phyloP scores from a whole-genome alignment of 2,797 vertebrate genomes.

The Gobio occitaniae region DNA sequence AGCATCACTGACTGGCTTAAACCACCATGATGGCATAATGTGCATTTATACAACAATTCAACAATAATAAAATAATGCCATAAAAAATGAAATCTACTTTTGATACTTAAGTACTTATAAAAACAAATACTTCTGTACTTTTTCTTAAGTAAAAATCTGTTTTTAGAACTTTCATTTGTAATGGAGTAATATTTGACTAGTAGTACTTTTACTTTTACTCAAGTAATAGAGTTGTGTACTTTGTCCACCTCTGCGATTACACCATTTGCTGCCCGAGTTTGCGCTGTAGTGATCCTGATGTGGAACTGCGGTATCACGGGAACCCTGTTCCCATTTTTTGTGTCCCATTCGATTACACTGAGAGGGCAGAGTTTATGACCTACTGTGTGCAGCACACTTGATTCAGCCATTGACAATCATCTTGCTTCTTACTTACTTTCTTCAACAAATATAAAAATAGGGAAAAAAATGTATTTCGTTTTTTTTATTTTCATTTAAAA shows the following conservation, averaged over 20 bases:
- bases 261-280: background rate
- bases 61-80: too few species aligned
- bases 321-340: background rate
- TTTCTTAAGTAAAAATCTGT: too few species aligned
- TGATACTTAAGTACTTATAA: too few species aligned
- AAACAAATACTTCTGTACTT: too few species aligned
- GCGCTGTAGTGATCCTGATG: background rate
- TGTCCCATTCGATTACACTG: background rate
- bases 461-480: too few species aligned
- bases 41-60: too few species aligned
- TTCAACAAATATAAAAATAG: background rate
- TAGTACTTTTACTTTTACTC: too few species aligned
- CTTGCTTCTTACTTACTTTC: background rate
- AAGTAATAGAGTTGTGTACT: too few species aligned
- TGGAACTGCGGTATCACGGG: background rate
- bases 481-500: background rate
- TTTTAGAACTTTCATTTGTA: too few species aligned
- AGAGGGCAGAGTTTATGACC: background rate
- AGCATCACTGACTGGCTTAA: accelerated
- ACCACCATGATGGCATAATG: too few species aligned
- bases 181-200: too few species aligned
- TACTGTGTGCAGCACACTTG: background rate
- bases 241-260: background rate
- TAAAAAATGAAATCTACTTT: too few species aligned
- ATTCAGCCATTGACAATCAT: background rate